phyloP scores from a whole-genome alignment of 2,113 vertebrate genomes.

The Rhea americana region DNA sequence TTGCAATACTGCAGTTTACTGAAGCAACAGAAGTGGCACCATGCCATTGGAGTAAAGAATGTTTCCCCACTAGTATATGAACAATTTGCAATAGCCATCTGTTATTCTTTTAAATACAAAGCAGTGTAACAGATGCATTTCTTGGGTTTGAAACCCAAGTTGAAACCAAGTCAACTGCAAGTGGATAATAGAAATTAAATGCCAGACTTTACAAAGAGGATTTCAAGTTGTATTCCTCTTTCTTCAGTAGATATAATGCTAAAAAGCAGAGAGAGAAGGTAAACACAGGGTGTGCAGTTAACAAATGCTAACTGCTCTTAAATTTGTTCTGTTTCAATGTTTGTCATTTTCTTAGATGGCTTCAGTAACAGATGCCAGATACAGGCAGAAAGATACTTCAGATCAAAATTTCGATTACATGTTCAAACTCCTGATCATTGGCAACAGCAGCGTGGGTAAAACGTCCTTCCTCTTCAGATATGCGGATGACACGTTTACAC shows the following conservation, averaged over 20 bases:
- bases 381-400: constrained; percentile 90
- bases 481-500: constrained; percentile 95
- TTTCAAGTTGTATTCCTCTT: not conserved
- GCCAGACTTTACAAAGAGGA: not conserved
- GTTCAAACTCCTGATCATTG: constrained; percentile 98
- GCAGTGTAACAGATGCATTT: constrained; percentile 4
- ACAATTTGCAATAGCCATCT: constrained; percentile 35
- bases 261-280: not conserved
- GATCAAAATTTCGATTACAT: constrained; percentile 99
- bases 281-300: not conserved
- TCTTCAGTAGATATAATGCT: not conserved
- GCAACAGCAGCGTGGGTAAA: constrained; percentile 97
- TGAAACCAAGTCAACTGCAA: not conserved
- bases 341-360: constrained; percentile 88
- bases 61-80: constrained; percentile 41
- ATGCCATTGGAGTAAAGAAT: constrained; percentile 36
- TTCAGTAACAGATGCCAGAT: constrained; percentile 90
- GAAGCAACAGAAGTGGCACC: constrained; percentile 29
- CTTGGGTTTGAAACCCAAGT: not conserved
- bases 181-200: not conserved
- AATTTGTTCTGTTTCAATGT: constrained; percentile 24
- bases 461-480: constrained; percentile 98
- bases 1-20: constrained; percentile 11
- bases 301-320: constrained; percentile 49
- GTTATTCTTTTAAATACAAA: constrained; percentile 21